Base-by-base conservation (phyloP, 2,797 vertebrate genomes). In the Alexandromys oeconomus region DNA sequence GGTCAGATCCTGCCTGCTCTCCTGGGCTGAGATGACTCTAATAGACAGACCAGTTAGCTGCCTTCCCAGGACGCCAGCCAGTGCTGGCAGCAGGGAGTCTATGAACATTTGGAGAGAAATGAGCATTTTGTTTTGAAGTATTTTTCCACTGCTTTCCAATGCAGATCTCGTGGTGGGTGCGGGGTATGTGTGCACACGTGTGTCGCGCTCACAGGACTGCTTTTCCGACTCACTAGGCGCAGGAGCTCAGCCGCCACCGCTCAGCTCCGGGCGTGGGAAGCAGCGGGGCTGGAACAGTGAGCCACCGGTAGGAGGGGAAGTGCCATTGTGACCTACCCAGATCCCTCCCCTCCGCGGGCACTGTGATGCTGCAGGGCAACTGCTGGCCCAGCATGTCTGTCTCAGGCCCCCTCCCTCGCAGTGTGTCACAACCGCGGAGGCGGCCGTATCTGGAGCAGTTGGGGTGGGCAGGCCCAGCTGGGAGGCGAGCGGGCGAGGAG, bases 311-410 rank as follows among this genome's bases (percentile, higher is more conserved):
- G 92, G 87, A 17, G 61, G 97, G 79, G 89, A 82, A 74, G 80
- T 84, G 93, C 65, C 29, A 97, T 97, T 98, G 91, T 98, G 98
- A 98, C 97, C 97, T 92, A 37, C 51, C 59, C 78, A 29, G 12
- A 59, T 10, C 94, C 95, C 95, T 87, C 92, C 96, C 92, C 91
- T 71, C 57, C 43, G 12, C 10, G 14, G 0, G 57, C 46, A 2
- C 96, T 54, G 94, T 97, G 98, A 98, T 98, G 93, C 98, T 96
- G 97, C 97, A 13, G 90, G 4, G 3, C 97, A 54, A 96, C 94
- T 96, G 98, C 98, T 95, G 97, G 93, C 98, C 98, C 69, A 0
- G 88, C 73, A 23, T 25, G 92, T 77, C 17, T 54, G 89, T 97
- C 95, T 91, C 95, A 0, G 78, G 96, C 82, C 51, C 95, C 93